Conservation (phyloP, 2,888 invertebrate genomes). For the Bellardia pandia region DNA sequence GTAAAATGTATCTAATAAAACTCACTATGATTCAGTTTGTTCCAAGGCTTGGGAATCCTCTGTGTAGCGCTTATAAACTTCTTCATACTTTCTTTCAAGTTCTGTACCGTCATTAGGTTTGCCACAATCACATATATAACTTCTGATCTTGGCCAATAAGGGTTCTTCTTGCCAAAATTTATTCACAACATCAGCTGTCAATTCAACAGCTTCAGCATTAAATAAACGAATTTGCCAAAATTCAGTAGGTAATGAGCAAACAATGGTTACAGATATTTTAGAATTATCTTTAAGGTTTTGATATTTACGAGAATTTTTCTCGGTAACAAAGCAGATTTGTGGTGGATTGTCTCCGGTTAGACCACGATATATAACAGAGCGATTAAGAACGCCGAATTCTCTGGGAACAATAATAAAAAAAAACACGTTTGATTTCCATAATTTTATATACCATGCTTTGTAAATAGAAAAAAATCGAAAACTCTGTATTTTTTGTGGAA, state of each 20-base stretch:
- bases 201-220: conserved; percentile 79
- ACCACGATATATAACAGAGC: conserved; percentile 80
- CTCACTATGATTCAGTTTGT: conserved; percentile 79
- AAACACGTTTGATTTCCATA: too few species aligned
- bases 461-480: too few species aligned
- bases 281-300: conserved; percentile 78
- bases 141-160: conserved; percentile 79
- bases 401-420: conserved; percentile 64
- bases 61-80: conserved; percentile 75
- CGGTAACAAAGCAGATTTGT: conserved; percentile 79
- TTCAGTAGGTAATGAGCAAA: conserved; percentile 70
- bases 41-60: conserved; percentile 73
- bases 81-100: conserved; percentile 76
- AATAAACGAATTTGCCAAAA: conserved; percentile 80
- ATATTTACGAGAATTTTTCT: conserved; percentile 80
- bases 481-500: too few species aligned
- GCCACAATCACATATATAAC: conserved; percentile 80
- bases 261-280: conserved; percentile 77
- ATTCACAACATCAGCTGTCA: conserved; percentile 75
- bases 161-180: conserved; percentile 79
- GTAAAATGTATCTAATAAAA: conserved; percentile 19
- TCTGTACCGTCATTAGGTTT: conserved; percentile 76
- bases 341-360: conserved; percentile 75
- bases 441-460: too few species aligned
- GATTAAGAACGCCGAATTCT: conserved; percentile 80